phyloP scores from a whole-genome alignment of 2,888 invertebrate genomes.

The Hypolimnas misippus region DNA sequence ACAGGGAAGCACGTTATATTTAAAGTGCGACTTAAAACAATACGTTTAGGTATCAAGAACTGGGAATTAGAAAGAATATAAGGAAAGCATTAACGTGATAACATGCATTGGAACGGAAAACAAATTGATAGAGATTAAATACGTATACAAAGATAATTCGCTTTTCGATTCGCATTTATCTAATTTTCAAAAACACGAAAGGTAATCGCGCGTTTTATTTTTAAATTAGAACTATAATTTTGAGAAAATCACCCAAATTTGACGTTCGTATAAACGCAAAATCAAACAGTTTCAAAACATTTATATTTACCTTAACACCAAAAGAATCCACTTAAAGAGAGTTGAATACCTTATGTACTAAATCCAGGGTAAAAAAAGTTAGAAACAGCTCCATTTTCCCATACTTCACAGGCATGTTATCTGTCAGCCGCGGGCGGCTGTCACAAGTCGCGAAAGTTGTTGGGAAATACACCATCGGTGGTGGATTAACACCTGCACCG shows the following conservation, averaged over 20 bases:
- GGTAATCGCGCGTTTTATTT: too few relatives aligned
- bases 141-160: too few relatives aligned
- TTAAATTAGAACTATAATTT: too few relatives aligned
- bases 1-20: slow-evolving; percentile 25
- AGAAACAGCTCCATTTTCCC: slow-evolving; percentile 27
- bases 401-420: slow-evolving; percentile 46
- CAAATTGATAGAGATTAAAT: not conserved
- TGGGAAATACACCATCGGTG: slow-evolving; percentile 46
- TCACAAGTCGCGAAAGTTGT: slow-evolving; percentile 49
- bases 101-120: not conserved
- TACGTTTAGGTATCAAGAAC: slow-evolving; percentile 7
- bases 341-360: too few relatives aligned
- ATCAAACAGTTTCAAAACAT: too few relatives aligned
- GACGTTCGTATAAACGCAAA: too few relatives aligned
- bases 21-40: slow-evolving; percentile 30
- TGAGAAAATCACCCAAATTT: too few relatives aligned
- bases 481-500: slow-evolving; percentile 61
- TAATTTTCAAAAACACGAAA: too few relatives aligned
- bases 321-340: too few relatives aligned
- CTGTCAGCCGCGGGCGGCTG: slow-evolving; percentile 52
- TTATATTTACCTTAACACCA: too few relatives aligned
- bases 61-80: not conserved
- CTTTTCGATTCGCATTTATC: too few relatives aligned
- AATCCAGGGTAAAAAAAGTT: slow-evolving; percentile 2
- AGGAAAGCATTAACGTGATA: not conserved